Evolutionary conservation across 2,113 vertebrate genomes (phyloP).

Genomic region (Nerophis ophidion): DNA sequence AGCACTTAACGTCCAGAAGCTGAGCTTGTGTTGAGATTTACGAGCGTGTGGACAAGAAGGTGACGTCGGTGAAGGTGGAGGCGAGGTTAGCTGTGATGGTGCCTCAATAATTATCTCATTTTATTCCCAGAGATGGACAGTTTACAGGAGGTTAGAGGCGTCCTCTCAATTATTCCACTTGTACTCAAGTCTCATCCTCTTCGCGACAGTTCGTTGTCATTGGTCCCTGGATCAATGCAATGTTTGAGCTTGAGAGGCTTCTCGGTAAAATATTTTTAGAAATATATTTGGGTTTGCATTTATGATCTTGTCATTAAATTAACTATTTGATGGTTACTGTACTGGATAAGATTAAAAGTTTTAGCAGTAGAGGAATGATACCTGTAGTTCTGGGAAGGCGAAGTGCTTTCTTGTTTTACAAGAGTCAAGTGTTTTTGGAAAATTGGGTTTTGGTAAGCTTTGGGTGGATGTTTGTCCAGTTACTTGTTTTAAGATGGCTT

Average conservation of each 20-base stretch:
- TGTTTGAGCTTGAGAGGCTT: constrained; percentile 24
- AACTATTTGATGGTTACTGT: no score
- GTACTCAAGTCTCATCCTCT: constrained; percentile 7
- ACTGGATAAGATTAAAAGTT: no score
- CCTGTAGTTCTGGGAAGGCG: no score
- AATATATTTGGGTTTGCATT: no score
- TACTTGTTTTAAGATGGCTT: no score
- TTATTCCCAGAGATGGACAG: constrained; percentile 71
- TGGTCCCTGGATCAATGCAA: constrained; percentile 53
- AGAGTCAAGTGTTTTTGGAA: no score
- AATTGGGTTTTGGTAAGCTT: no score
- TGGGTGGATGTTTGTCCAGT: no score
- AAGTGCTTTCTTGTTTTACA: no score
- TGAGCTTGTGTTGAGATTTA: constrained; percentile 71
- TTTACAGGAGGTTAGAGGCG: constrained; percentile 64
- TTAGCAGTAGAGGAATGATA: no score
- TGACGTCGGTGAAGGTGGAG: constrained; percentile 52
- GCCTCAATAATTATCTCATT: constrained; percentile 75
- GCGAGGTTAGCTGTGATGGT: constrained; percentile 55
- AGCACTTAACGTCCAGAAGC: constrained; percentile 74
- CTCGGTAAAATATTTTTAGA: no score
- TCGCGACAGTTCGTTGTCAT: constrained; percentile 45
- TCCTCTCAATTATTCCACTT: constrained; percentile 57
- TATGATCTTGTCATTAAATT: no score
- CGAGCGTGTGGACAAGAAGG: constrained; percentile 46